Percentiles rank a stretch among this genome's conserved stretches.
Conservation (phyloP, 2,113 vertebrate genomes). For the Microcebus jonahi region DNA sequence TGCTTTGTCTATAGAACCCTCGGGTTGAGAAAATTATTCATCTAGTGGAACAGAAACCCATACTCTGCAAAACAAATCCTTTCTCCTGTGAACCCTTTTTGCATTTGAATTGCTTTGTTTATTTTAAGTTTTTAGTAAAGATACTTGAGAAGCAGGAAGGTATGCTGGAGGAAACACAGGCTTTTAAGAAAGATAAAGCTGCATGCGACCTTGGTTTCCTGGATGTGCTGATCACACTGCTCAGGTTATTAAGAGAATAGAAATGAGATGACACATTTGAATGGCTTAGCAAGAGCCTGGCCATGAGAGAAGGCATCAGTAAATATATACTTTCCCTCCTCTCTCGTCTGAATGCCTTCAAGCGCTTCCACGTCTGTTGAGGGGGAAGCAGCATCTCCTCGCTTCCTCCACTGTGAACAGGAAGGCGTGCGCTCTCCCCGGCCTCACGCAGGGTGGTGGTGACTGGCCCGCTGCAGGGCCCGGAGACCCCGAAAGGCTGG, state of each 20-base stretch:
- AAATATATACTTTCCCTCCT: not conserved
- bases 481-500: not conserved
- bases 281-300: not conserved
- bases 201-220: not conserved
- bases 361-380: not conserved
- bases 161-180: not conserved
- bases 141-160: not conserved
- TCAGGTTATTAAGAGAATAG: not conserved
- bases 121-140: not conserved
- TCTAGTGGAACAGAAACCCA: not conserved
- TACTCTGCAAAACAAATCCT: not conserved
- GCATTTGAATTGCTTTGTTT: not conserved
- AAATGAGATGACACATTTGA: not conserved
- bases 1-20: not conserved
- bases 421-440: rapidly evolving
- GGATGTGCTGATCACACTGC: not conserved
- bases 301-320: not conserved
- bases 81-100: not conserved
- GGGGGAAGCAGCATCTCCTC: not conserved
- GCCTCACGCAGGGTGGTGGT: rapidly evolving
- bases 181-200: not conserved
- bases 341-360: not conserved
- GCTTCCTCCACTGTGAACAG: not conserved
- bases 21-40: not conserved
- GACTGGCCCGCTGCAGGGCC: not conserved